A percentile compares a stretch with the other conserved stretches of the same genome.
Conservation (phyloP, 1,140 invertebrate genomes). For the Phymastichus coffea region DNA sequence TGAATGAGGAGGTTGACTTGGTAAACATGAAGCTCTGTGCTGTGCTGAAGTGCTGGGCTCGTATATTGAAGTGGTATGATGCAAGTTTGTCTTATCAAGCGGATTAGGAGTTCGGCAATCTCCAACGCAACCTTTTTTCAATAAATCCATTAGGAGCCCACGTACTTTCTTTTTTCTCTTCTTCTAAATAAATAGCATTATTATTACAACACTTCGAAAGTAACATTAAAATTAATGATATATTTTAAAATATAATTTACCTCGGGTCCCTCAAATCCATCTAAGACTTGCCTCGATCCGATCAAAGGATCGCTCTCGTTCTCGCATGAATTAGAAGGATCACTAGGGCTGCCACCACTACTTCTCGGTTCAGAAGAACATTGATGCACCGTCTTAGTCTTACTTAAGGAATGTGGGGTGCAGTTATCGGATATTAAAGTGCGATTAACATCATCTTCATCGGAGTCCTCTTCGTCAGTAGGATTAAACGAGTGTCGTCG, state of each 20-base stretch:
- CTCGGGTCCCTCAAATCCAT: constrained; percentile 35
- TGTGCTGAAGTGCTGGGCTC: constrained; percentile 14
- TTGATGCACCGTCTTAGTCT: constrained; percentile 3
- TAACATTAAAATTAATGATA: not conserved
- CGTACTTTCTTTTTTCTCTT: constrained; percentile 45
- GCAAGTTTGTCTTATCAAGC: constrained; percentile 14
- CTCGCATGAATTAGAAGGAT: constrained; percentile 11
- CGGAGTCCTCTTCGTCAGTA: constrained; percentile 14
- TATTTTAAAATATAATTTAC: too few species aligned
- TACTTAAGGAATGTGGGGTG: constrained; percentile 25
- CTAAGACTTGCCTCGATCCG: constrained; percentile 16
- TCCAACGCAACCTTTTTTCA: constrained; percentile 47
- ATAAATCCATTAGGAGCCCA: constrained; percentile 43
- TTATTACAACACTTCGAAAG: too few species aligned
- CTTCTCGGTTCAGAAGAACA: constrained; percentile 1
- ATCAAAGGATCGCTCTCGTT: constrained; percentile 36
- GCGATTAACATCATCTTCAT: constrained; percentile 18
- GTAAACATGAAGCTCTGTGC: constrained; percentile 22
- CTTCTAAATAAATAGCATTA: constrained; percentile 31
- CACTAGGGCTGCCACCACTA: constrained; percentile 3
- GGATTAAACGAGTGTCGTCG: constrained; percentile 11
- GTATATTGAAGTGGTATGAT: constrained; percentile 15
- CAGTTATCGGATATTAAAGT: too few species aligned
- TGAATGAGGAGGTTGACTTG: constrained; percentile 19
- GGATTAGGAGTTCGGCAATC: constrained; percentile 36